Evolutionary conservation across 1,140 invertebrate genomes (phyloP), one percentile per base, ranked within the genome.

Genomic region (Pteromalus puparum): DNA sequence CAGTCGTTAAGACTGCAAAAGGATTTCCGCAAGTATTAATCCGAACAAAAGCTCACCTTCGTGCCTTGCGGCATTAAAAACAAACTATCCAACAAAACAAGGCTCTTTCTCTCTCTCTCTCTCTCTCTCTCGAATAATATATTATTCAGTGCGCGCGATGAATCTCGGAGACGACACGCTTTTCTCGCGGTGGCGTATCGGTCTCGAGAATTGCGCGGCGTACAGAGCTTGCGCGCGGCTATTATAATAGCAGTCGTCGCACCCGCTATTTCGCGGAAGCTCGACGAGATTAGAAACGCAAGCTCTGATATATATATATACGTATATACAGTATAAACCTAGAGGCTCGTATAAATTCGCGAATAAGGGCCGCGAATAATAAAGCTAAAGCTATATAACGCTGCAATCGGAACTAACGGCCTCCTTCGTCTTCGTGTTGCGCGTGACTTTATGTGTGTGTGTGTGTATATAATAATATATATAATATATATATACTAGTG

Each of bases 221-320:
- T 18, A 1, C 26, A 38, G 28, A 7, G 34, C 13, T 53, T 18
- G 70, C n/a, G n/a, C n/a, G n/a, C 72, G 34, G 34, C 72, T 38
- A 30, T 74, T 74, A 74, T 74, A 74, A 74, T 9, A 28, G 24
- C 12, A 70, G 65, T 34, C 70, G 67, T 28, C 67, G 24, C 74
- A 42, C 24, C 74, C 4, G 34, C 42, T 28, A 28, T 61, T 78
- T 78, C 46, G 76, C 53, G 26, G 53, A 78, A 65, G 28, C 26
- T 30, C 76, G 76, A 78, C 76, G 76, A 78, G 76, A 78, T 78
- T 78, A 78, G 76, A 78, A 61, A 34, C 28, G 76, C 46, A n/a
- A 42, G 30, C 21, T 10, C 72, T 18, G 34, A 0, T 74, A 42
- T n/a, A 74, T 48, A 48, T 13, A 48, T 48, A 2, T 18, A 48